Base-by-base conservation (phyloP, 2,888 invertebrate genomes). In the Geophilus truncorum region DNA sequence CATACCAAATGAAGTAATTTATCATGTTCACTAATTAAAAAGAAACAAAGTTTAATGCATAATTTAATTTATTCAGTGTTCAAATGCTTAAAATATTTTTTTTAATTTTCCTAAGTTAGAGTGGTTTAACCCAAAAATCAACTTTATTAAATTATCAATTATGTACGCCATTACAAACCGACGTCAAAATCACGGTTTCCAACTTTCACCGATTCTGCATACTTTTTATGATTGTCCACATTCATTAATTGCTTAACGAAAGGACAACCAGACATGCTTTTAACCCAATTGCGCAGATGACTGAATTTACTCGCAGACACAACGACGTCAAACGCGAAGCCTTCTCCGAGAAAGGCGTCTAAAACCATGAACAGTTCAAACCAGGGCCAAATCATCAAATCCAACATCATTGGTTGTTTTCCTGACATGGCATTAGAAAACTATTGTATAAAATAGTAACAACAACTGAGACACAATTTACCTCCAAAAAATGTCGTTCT, bases 361-460 rank as follows among this genome's bases (percentile, higher is more conserved):
- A 23, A 18, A 15, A 21, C 3, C 23, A 51, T 62, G 5, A 79
- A 15, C 28, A 40, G 4, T 62, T 79, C 79, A 30, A 79, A 79
- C 79, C 79, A 79, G 9, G 79, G 79, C 79, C 79, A 79, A 23
- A 79, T 79, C 79, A 79, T 79, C 10, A 79, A 28, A 62, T 79
- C 79, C 79, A 79, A 30, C 79, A 79, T 51, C 3, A 21, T 21
- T 6, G 79, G 79, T 10, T 12, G 7, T 28, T 62, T 21, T 10
- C 79, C 79, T 79, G n/a, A n/a, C n/a, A n/a, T n/a, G n/a, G n/a
- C n/a, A 62, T 23, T 40, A n/a, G 21, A 25, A 76, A 25, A 32
- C 4, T 32, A 32, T 32, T 6, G 4, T 32, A 32, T 32, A 32
- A 32, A 32, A 7, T 25, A 23, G 62, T 23, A 18, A 15, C n/a